Evolutionary conservation across 1,140 invertebrate genomes (phyloP), one percentile per base, ranked within the genome.

Genomic region (Trichoplusia ni): DNA sequence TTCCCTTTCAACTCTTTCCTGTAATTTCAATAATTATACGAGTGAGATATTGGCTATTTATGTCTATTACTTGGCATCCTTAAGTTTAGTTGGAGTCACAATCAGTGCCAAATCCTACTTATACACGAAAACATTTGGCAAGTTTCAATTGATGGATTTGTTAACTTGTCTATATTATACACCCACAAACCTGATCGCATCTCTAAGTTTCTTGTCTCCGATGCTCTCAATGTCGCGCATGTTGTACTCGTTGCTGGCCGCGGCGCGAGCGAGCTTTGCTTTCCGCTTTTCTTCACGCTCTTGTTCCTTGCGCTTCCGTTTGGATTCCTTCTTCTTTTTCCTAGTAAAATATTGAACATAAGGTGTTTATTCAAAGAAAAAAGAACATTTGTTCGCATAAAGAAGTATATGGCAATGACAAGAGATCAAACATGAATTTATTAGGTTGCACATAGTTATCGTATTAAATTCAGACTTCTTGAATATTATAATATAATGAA

Each of bases 301-400:
- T 91, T 93, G 74, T 84, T 94, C 90, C 85, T 92, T 93, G 69
- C 93, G 92, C 61, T 94, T 94, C 63, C 94, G 92, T 68, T 93
- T 93, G 49, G 93, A 93, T 69, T 94, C 93, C 74, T 92, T 93
- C 75, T 93, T 93, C 83, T 93, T 93, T 82, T 94, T 94, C 84
- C 94, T 95, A 59, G 58, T 31, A 13, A 9, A 59, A 4, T 27
- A 49, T 18, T 25, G 19, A n/a, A n/a, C n/a, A n/a, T n/a, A n/a
- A n/a, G n/a, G 11, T 31, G n/a, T 9, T 16, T 11, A 29, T 25
- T n/a, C 0, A n/a, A 27, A 1, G 19, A n/a, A 2, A 46, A 13
- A 11, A 42, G 21, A 35, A n/a, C n/a, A n/a, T n/a, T n/a, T n/a
- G n/a, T n/a, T n/a, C n/a, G n/a, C n/a, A n/a, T n/a, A n/a, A n/a